These are phyloP conservation scores for Oxycera nigricornis DNA, from an alignment of 2,888 invertebrate genomes.

Conservation along the genomic window DNA sequence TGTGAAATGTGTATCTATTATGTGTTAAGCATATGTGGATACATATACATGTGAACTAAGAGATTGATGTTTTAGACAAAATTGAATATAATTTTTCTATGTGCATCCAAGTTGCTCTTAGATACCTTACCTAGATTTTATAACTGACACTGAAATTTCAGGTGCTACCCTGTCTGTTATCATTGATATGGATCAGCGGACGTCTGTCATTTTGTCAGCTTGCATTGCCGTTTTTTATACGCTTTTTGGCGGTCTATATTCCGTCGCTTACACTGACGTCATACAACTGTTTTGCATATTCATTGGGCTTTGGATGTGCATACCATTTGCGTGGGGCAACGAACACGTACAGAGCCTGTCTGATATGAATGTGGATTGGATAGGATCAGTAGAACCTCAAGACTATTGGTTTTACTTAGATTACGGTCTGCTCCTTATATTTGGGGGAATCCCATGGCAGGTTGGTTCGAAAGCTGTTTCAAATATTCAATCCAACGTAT, in stretches of 20 bases:
- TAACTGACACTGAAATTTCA: too few relatives aligned
- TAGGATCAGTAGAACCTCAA: slow-evolving; percentile 75
- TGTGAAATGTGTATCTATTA: too few relatives aligned
- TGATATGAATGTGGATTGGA: slow-evolving; percentile 88
- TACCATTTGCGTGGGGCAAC: slow-evolving; percentile 93
- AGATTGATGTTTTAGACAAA: too few relatives aligned
- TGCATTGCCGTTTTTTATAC: slow-evolving; percentile 98
- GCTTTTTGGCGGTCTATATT: slow-evolving; percentile 95
- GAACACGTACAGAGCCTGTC: slow-evolving; percentile 83
- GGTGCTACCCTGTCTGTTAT: slow-evolving; percentile 97
- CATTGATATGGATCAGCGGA: slow-evolving; percentile 92
- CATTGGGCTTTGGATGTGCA: slow-evolving; percentile 97
- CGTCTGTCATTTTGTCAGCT: slow-evolving; percentile 93
- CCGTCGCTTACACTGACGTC: slow-evolving; percentile 98
- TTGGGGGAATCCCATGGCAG: slow-evolving; percentile 99
- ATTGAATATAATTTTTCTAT: too few relatives aligned
- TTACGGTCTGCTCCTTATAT: slow-evolving; percentile 85
- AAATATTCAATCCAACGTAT: too few relatives aligned
- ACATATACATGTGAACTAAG: too few relatives aligned
- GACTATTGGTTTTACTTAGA: slow-evolving; percentile 87
- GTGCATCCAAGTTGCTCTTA: too few relatives aligned
- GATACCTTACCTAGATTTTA: too few relatives aligned
- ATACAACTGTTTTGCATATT: slow-evolving; percentile 98
- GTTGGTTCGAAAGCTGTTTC: too few relatives aligned
- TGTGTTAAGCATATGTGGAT: too few relatives aligned